Evolutionary conservation across 2,888 invertebrate genomes (phyloP), one percentile per base, ranked within the genome.

Genomic region (Drosophila atripex): DNA sequence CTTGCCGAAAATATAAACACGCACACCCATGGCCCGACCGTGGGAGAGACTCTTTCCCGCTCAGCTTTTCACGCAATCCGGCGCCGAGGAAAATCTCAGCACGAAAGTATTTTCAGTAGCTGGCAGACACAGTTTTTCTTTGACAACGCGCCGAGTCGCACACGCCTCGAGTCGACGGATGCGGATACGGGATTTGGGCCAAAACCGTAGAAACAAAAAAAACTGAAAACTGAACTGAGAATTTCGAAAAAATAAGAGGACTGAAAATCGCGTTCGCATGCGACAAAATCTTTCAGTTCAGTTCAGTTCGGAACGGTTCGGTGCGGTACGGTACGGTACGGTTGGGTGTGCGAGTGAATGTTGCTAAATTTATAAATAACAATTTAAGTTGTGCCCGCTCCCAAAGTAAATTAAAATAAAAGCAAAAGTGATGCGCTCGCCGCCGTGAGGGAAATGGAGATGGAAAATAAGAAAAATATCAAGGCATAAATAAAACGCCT

Each of bases 91-190:
- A 60, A 80, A 80, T 80, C 80, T 85, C 82, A 51, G 77, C 77
- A 21, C 28, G 63, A 57, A 65, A 69, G 73, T 72, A 66, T 83
- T 86, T 82, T 75, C 80, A n/a, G 69, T 78, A 66, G 49, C 79
- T 41, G 49, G 61, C 66, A 70, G 63, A 39, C 55, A 75, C 82
- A 89, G 90, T 90, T 88, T 89, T 83, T 76, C 86, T 88, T 88
- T 89, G 90, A 89, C 89, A 89, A 88, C 89, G 89, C 89, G 89
- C 80, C 89, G 89, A 83, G 89, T 71, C 76, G 86, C 86, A 84
- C 71, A 69, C 63, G 68, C 78, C 61, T 74, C 76, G 71, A 43
- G 77, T 30, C 55, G 41, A 51, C 43, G 43, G 43, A 43, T 43
- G 5, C 21, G 28, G 43, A 21, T 43, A 21, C 43, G 43, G 46